Evolutionary conservation across 30 jellyfish, hydroid and myxozoan genomes (phyloP).

Genomic region (Aurelia sp.): DNA sequence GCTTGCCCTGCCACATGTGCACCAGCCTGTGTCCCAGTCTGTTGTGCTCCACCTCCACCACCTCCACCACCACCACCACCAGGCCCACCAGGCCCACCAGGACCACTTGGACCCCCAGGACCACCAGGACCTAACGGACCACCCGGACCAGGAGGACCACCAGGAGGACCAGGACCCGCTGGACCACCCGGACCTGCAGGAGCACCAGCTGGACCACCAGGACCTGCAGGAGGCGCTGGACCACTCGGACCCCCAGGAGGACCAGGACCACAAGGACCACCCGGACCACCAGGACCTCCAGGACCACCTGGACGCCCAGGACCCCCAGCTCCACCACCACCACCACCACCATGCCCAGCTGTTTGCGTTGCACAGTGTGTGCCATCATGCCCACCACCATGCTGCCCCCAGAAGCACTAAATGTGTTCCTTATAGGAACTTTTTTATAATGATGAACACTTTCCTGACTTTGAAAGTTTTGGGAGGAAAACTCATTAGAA

Average conservation of each 20-base stretch:
- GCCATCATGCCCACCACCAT: slow-evolving; percentile 91
- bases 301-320: slow-evolving; percentile 99
- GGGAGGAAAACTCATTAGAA: slow-evolving; percentile 16
- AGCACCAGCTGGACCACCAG: slow-evolving; percentile 96
- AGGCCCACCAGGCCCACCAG: slow-evolving; percentile 99
- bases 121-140: slow-evolving; percentile 99
- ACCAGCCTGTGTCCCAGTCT: slow-evolving; percentile 94
- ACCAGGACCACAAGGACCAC: slow-evolving; percentile 99
- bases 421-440: slow-evolving; percentile 6
- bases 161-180: slow-evolving; percentile 92
- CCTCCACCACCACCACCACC: slow-evolving; percentile 99
- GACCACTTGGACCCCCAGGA: slow-evolving; percentile 99
- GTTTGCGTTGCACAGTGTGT: slow-evolving; percentile 79
- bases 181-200: slow-evolving; percentile 97
- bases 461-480: slow-evolving; percentile 14
- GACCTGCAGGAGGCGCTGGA: slow-evolving; percentile 91
- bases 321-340: slow-evolving; percentile 99
- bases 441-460: slow-evolving; percentile 15
- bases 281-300: slow-evolving; percentile 99
- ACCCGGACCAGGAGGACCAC: slow-evolving; percentile 99
- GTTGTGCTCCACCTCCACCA: slow-evolving; percentile 96
- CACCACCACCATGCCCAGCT: slow-evolving; percentile 98
- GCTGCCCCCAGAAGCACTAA: slow-evolving; percentile 72
- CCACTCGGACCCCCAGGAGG: slow-evolving; percentile 97
- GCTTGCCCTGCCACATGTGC: slow-evolving; percentile 97